A percentile compares a stretch with the other conserved stretches of the same genome.
phyloP scores from a whole-genome alignment of 2,113 vertebrate species.

The Ictidomys tridecemlineatus region DNA sequence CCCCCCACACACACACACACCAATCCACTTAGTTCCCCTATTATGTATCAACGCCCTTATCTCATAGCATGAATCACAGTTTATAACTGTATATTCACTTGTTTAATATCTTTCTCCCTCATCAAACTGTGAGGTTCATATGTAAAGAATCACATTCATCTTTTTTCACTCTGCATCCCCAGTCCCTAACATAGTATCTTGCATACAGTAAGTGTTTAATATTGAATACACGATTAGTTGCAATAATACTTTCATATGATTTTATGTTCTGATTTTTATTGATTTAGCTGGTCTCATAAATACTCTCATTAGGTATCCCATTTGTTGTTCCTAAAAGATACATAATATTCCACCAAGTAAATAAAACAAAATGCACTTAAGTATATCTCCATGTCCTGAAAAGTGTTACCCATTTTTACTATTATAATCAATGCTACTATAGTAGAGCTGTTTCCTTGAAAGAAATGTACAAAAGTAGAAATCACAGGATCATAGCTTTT shows the following conservation, averaged over 20 bases:
- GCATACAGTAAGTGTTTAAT: neutral
- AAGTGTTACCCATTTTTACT: neutral
- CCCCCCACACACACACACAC: too few species aligned
- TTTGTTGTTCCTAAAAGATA: constrained; percentile 11
- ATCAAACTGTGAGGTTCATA: neutral
- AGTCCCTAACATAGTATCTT: neutral
- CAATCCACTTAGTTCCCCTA: neutral
- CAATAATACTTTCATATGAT: neutral
- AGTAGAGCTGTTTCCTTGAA: neutral
- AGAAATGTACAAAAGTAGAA: constrained; percentile 13
- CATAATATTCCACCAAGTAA: neutral
- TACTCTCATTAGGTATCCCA: neutral
- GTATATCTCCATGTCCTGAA: neutral
- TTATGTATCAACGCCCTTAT: neutral
- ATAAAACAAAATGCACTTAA: constrained; percentile 12
- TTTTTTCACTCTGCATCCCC: neutral
- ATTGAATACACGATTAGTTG: neutral
- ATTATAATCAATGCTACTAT: neutral
- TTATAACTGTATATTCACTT: neutral
- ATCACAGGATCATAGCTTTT: neutral
- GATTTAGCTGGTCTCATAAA: constrained; percentile 10
- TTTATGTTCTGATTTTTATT: neutral
- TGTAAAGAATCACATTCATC: neutral
- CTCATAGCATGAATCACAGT: neutral
- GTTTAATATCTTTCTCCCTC: neutral